A percentile compares a stretch with the other conserved stretches of the same genome.
Evolutionary conservation across 2,888 invertebrate genomes (phyloP).

Genomic region (Escarpia spicata): DNA sequence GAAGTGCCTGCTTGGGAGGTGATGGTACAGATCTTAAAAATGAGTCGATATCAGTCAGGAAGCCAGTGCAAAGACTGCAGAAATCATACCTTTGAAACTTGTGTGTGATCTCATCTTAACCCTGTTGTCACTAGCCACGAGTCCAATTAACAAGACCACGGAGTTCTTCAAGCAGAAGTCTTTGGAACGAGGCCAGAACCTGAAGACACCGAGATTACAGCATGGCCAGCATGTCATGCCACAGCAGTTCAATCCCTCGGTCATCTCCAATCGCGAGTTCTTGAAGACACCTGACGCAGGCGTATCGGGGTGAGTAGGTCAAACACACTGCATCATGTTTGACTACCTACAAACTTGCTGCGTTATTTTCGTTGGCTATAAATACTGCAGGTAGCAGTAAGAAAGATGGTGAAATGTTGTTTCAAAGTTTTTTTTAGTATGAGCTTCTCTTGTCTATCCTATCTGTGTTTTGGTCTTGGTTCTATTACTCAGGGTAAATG

Average conservation of each 20-base stretch:
- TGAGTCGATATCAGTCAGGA: no score
- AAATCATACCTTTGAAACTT: no score
- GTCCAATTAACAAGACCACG: not conserved
- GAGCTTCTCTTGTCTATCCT: not conserved
- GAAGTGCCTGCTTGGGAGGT: no score
- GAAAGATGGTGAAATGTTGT: not conserved
- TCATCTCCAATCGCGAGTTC: conserved; percentile 57
- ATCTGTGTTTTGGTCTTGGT: no score
- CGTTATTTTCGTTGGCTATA: not conserved
- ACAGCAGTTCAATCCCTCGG: conserved; percentile 46
- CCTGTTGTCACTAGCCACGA: not conserved
- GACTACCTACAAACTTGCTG: not conserved
- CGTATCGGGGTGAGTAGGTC: conserved; percentile 64
- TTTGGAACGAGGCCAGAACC: conserved; percentile 29
- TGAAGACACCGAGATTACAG: conserved; percentile 54
- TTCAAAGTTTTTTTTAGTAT: not conserved
- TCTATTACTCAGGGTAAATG: not conserved
- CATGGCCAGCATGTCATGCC: conserved; percentile 48
- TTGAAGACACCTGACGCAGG: conserved; percentile 67
- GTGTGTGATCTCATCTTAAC: not conserved
- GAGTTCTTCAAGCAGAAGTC: conserved; percentile 33
- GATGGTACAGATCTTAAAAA: no score
- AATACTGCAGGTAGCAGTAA: no score
- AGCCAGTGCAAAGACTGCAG: no score
- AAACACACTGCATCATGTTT: not conserved